phyloP scores from a whole-genome alignment of 2,888 invertebrate species.

The Callinectes sapidus region DNA sequence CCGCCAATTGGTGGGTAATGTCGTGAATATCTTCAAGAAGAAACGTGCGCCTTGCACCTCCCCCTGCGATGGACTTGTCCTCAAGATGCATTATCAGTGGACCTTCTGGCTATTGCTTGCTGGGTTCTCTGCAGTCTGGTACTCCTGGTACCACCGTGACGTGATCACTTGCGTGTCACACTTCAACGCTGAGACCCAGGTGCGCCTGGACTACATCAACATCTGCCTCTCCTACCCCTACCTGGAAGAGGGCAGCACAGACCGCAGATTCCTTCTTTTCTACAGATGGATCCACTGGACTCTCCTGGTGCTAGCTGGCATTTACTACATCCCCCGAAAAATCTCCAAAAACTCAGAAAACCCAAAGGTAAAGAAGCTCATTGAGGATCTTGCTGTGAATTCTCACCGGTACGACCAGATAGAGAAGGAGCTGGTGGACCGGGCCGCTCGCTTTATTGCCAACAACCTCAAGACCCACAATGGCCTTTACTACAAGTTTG shows the following conservation, averaged over 20 bases:
- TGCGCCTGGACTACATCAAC: slow-evolving; percentile 72
- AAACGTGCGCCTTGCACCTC: slow-evolving; percentile 72
- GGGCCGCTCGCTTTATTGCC: slow-evolving; percentile 71
- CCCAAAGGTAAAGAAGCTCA: slow-evolving; percentile 72
- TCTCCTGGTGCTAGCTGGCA: slow-evolving; percentile 71
- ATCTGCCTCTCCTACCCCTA: slow-evolving; percentile 73
- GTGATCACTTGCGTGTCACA: slow-evolving; percentile 73
- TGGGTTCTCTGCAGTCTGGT: slow-evolving; percentile 72
- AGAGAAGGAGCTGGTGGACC: slow-evolving; percentile 71
- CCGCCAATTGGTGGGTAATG: slow-evolving; percentile 73
- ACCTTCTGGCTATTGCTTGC: slow-evolving; percentile 73
- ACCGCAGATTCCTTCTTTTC: slow-evolving; percentile 71
- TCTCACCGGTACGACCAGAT: slow-evolving; percentile 71
- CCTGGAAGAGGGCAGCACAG: slow-evolving; percentile 61
- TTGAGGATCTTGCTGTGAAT: slow-evolving; percentile 71
- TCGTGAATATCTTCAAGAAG: slow-evolving; percentile 73
- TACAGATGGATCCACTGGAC: slow-evolving; percentile 73
- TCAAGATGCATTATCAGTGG: slow-evolving; percentile 73
- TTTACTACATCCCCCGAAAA: slow-evolving; percentile 72
- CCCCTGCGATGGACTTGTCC: slow-evolving; percentile 72
- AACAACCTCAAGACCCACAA: slow-evolving; percentile 72
- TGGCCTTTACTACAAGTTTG: slow-evolving; percentile 72
- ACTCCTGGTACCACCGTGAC: slow-evolving; percentile 73
- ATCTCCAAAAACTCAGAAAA: slow-evolving; percentile 72
- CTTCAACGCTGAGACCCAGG: slow-evolving; percentile 73